Evolutionary conservation across 2,113 vertebrate genomes (phyloP), one percentile per base, ranked within the genome.

Genomic region (Heptranchias perlo): DNA sequence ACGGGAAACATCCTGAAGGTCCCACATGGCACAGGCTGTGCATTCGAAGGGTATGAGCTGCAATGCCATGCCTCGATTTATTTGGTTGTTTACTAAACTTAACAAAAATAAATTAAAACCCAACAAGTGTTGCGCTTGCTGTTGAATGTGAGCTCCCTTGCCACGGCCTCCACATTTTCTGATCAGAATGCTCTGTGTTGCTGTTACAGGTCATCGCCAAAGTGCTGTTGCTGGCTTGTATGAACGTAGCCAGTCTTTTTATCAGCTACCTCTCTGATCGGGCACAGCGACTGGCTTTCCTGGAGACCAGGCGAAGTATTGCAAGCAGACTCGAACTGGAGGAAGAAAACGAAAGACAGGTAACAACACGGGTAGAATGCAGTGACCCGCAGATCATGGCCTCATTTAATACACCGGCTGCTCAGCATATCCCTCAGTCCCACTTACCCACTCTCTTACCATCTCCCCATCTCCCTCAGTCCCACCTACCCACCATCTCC

Each of bases 281-380:
- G 8, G 96, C 96, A n/a, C 96, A 96, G 5, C 96, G 96, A 25
- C 23, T 87, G n/a, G 35, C 86, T 49, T 96, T 96, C 86, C 21
- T 96, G 61, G 86, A 96, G n/a, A 96, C 86, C n/a, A 82, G 96
- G 21, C 87, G 35, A 4, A 87, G 87, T 52, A 96, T 96, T 67
- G 96, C 94, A 4, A 61, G 96, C 49, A 58, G 61, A 23, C n/a
- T 96, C 67, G 86, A 65, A 94, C 47, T 96, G 87, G 96, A 96
- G 96, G 44, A 87, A 3, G 96, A 96, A 52, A 96, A 96, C 21
- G 3, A 96, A 65, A 82, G 96, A 89, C 96, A 96, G 86, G 96
- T 96, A 87, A 86, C 3, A 65, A 13, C 14, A 23, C 44, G 25
- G 2, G 5, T 76, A 49, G 35, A 14, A 3, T 49, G 23, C 54